Conservation (phyloP, 2,113 vertebrate genomes). For the Vidua macroura region DNA sequence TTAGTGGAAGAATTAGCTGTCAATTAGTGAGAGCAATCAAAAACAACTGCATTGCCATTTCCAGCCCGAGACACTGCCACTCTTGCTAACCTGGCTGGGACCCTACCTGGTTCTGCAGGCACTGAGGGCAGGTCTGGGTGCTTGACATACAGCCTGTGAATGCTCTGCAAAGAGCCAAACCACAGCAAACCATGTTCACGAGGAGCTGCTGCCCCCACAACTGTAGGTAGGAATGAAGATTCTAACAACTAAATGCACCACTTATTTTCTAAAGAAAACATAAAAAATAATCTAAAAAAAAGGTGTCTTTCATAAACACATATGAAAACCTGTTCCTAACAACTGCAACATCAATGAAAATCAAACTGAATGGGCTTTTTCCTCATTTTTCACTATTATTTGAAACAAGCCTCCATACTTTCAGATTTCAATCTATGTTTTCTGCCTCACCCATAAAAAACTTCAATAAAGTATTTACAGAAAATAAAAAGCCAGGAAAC, state of each 20-base stretch:
- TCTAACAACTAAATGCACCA: not conserved
- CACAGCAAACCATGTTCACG: rapidly evolving
- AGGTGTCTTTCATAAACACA: not conserved
- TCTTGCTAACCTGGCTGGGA: not conserved
- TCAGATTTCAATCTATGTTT: not conserved
- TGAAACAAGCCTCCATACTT: not conserved
- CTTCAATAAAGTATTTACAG: not conserved
- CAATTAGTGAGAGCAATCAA: not conserved
- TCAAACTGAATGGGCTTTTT: not conserved
- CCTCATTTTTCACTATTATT: not conserved
- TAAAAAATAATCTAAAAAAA: not conserved
- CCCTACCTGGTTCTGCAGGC: not conserved
- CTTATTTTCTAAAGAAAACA: not conserved
- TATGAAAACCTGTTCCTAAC: not conserved
- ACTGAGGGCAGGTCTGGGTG: too few relatives aligned
- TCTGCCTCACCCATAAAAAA: not conserved
- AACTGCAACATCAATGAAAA: not conserved
- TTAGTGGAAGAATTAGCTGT: not conserved
- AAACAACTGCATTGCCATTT: not conserved
- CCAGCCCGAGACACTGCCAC: not conserved
- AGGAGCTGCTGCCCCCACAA: not conserved
- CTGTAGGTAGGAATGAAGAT: not conserved
- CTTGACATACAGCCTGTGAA: rapidly evolving
- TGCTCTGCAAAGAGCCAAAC: not conserved
- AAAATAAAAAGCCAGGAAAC: not conserved